Conservation (phyloP, 2,888 invertebrate genomes). For the Caenorhabditis angaria region DNA sequence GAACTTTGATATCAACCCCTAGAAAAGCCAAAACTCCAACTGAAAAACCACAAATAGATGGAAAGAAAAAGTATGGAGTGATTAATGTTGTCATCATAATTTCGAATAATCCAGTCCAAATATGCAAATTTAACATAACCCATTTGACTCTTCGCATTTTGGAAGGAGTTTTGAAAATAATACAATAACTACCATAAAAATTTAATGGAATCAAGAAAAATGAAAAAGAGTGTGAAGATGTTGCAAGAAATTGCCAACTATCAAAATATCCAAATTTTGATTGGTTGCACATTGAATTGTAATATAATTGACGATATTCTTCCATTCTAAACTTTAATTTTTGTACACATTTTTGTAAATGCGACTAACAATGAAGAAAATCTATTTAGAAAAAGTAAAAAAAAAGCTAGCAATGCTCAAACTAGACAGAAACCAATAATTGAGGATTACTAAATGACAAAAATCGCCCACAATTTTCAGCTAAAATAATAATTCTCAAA, state of each 20-base stretch:
- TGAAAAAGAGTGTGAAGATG: constrained; percentile 17
- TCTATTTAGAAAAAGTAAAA: too few relatives aligned
- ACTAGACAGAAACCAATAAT: too few relatives aligned
- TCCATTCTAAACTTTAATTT: too few relatives aligned
- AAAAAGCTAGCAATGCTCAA: too few relatives aligned
- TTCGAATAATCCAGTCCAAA: constrained; percentile 14
- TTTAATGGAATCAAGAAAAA: constrained; percentile 10
- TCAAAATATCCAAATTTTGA: constrained; percentile 22
- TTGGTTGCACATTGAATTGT: constrained; percentile 3
- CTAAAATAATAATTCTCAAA: too few relatives aligned
- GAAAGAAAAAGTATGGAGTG: constrained; percentile 14
- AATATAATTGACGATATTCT: not conserved
- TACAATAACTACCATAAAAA: constrained; percentile 15
- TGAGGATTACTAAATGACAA: too few relatives aligned
- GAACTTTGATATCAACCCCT: not conserved
- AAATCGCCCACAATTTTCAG: too few relatives aligned
- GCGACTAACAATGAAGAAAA: too few relatives aligned
- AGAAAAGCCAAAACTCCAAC: constrained; percentile 6
- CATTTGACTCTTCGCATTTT: constrained; percentile 14
- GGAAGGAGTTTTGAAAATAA: constrained; percentile 14
- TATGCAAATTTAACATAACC: constrained; percentile 21
- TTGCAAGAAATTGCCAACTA: constrained; percentile 20
- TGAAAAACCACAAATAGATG: constrained; percentile 2
- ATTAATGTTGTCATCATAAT: not conserved
- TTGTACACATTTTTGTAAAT: too few relatives aligned